These are phyloP conservation scores for Melanostoma mellinum DNA, from an alignment of 2,888 invertebrate species.

Conservation along the genomic window DNA sequence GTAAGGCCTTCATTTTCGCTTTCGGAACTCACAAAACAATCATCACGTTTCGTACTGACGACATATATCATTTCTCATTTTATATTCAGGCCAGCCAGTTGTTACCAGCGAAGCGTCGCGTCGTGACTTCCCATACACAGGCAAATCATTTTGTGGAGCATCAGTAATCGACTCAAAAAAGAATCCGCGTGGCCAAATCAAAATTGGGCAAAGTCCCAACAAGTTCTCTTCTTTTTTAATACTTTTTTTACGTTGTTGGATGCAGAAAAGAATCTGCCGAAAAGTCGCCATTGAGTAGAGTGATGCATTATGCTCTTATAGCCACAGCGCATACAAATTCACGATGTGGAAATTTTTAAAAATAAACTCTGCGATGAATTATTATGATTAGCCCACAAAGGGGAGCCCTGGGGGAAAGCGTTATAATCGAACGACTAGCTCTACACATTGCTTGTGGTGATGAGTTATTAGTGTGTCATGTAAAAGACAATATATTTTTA, in stretches of 20 bases:
- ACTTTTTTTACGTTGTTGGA: conserved; percentile 10
- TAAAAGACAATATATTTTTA: conserved; percentile 47
- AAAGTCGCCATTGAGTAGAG: conserved; percentile 63
- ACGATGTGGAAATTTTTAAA: conserved; percentile 49
- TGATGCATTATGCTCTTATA: conserved; percentile 43
- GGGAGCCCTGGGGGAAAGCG: conserved; percentile 7
- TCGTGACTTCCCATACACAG: conserved; percentile 28
- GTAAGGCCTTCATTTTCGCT: conserved; percentile 43
- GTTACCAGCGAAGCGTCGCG: conserved; percentile 27
- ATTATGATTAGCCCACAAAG: conserved; percentile 64
- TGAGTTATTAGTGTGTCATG: conserved; percentile 56
- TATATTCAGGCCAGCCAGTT: conserved; percentile 46
- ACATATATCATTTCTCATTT: conserved; percentile 56
- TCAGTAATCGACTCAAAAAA: conserved; percentile 65
- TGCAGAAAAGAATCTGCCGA: conserved; percentile 17
- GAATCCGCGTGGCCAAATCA: conserved; percentile 50
- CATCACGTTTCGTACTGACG: conserved; percentile 54
- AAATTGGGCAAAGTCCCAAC: conserved; percentile 64
- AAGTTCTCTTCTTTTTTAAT: conserved; percentile 10
- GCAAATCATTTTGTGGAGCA: conserved; percentile 56
- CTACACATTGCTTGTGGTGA: conserved; percentile 60
- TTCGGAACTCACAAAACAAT: conserved; percentile 45
- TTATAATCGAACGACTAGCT: conserved; percentile 56
- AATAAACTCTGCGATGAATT: conserved; percentile 61
- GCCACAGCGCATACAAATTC: conserved; percentile 16